Evolutionary conservation across 1,140 invertebrate genomes (phyloP), one percentile per base, ranked within the genome.

Genomic region (Monochamus saltuarius): DNA sequence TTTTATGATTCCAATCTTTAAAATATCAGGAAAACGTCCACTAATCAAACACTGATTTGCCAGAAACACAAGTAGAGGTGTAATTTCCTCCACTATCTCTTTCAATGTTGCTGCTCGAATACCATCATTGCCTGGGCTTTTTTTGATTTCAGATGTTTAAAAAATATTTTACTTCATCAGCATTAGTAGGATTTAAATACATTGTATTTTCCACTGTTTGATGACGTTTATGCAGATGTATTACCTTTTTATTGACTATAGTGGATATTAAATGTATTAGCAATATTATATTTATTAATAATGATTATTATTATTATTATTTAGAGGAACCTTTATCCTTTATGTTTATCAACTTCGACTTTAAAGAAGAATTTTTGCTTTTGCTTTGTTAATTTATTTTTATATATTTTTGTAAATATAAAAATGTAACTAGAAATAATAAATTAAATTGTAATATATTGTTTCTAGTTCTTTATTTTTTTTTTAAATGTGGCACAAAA

Each of bases 1-100:
- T 43, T 53, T 63, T 4, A 63, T 45, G n/a, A 60, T 54, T 9
- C 49, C 35, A 17, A n/a, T 53, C 51, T 64, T 64, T 7, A 60
- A 50, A 39, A 40, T 38, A 36, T 51, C 16, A 2, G 62, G 62
- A 45, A 56, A 61, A 42, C 11, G 11, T 14, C 62, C 53, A 4
- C 9, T 39, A 8, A 49, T 43, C 34, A 62, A 58, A 50, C 39
- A 43, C 52, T 17, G 35, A 35, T 62, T 56, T 10, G 50, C 29
- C 7, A 61, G 10, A 39, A 16, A 60, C 7, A 35, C 19, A 2
- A 61, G 35, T 2, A 45, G 51, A 4, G 17, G 19, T 19, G 14
- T 43, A 17, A 55, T 61, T 29, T 55, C 50, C 14, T 53, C 38
- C 40, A 17, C 10, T 9, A 55, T 61, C n/a, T 49, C 14, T 61